phyloP scores from a whole-genome alignment of 1,140 invertebrate genomes.

The Brachionus plicatilis region DNA sequence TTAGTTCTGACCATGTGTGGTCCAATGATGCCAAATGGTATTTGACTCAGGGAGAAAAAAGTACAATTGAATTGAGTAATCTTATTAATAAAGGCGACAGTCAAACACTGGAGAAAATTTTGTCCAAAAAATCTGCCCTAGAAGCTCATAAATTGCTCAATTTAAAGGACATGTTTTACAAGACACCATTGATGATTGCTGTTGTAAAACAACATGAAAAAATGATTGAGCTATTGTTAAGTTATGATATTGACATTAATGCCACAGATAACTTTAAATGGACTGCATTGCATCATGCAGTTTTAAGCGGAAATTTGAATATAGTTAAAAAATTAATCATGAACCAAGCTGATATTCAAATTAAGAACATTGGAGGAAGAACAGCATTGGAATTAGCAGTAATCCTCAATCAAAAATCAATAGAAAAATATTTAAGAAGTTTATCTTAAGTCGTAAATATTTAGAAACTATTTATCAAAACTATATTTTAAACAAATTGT shows the following conservation, averaged over 20 bases:
- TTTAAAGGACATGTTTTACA: not conserved
- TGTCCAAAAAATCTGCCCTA: not conserved
- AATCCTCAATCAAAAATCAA: not conserved
- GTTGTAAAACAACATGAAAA: not conserved
- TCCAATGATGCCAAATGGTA: constrained; percentile 21
- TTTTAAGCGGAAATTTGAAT: not conserved
- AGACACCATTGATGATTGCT: constrained; percentile 13
- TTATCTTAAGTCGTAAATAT: not conserved
- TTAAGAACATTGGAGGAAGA: not conserved
- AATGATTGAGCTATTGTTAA: not conserved
- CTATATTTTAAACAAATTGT: not conserved
- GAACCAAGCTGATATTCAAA: not conserved
- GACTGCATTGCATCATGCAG: not conserved
- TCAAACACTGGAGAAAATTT: not conserved
- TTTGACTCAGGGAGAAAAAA: not conserved
- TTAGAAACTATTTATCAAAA: not conserved
- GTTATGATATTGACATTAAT: not conserved
- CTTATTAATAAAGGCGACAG: not conserved
- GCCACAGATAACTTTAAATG: constrained; percentile 2
- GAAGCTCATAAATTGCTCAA: not conserved
- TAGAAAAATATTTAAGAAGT: constrained; percentile 18
- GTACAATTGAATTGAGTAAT: not conserved
- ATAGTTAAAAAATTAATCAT: not conserved
- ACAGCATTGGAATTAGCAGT: not conserved
- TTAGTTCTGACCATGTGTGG: not conserved